These are phyloP conservation scores for Calidris pygmaea DNA, from an alignment of 2,113 vertebrate genomes.

Conservation along the genomic window DNA sequence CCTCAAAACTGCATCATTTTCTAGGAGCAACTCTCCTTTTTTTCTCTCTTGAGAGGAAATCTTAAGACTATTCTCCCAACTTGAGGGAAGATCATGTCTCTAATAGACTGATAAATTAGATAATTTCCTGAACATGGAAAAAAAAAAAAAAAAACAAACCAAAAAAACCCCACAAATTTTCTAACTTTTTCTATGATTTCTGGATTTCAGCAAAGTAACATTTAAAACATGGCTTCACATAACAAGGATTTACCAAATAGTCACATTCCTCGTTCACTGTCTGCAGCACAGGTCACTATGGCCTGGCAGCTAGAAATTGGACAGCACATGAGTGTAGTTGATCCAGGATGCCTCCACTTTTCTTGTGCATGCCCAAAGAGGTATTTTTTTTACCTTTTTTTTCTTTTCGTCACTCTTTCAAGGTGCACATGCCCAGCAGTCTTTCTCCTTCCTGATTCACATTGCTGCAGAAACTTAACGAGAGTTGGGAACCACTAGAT, in stretches of 20 bases:
- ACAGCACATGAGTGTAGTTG: background rate
- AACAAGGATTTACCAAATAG: background rate
- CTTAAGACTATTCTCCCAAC: background rate
- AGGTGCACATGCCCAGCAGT: background rate
- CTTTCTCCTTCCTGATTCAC: background rate
- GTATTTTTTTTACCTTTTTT: background rate
- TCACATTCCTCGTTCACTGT: background rate
- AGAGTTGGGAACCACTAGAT: background rate
- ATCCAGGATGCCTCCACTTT: background rate
- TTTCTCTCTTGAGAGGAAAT: background rate
- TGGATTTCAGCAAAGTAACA: background rate
- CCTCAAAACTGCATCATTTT: background rate
- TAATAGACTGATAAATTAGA: background rate
- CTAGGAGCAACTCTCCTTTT: background rate
- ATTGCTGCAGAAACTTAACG: background rate
- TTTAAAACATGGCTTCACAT: background rate
- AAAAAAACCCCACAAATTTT: background rate
- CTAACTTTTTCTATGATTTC: background rate
- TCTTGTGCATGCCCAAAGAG: background rate
- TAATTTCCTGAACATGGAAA: background rate
- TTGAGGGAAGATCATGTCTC: background rate
- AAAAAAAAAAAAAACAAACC: rapidly evolving
- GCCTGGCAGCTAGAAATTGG: background rate
- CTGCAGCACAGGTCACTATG: background rate
- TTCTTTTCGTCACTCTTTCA: background rate